Evolutionary conservation across 2,888 invertebrate genomes (phyloP).

Genomic region (Drosophila limbata): DNA sequence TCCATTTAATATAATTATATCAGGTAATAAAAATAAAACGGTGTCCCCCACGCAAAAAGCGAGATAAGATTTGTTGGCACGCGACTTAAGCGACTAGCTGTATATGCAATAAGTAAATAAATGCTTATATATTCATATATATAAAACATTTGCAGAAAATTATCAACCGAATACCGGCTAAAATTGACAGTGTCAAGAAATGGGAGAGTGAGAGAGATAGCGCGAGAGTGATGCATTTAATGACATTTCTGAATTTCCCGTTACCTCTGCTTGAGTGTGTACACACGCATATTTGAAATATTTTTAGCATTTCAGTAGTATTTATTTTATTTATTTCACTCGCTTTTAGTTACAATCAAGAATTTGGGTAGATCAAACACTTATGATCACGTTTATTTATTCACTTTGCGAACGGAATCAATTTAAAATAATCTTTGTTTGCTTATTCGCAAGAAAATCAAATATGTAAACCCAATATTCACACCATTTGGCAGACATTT

Average conservation of each 20-base stretch:
- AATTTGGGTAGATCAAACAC: not conserved
- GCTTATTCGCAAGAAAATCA: not conserved
- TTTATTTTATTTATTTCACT: not conserved
- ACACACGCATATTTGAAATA: not conserved
- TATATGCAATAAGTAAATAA: not conserved
- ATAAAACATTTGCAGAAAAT: slow-evolving; percentile 7
- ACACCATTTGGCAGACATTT: not conserved
- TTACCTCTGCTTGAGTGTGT: not conserved
- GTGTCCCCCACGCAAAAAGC: not conserved
- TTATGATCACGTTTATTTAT: not conserved
- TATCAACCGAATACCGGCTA: slow-evolving; percentile 17
- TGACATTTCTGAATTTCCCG: not conserved
- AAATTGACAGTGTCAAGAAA: not conserved
- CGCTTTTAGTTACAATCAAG: not conserved
- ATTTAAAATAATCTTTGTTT: slow-evolving; percentile 5
- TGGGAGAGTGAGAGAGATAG: not conserved
- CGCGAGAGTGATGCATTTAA: not conserved
- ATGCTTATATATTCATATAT: not conserved
- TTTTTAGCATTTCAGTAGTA: not conserved
- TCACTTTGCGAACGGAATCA: not conserved
- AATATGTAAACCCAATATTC: not conserved
- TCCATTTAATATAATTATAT: not conserved
- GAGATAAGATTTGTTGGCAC: slow-evolving; percentile 38
- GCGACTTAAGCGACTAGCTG: slow-evolving; percentile 16
- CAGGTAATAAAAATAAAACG: slow-evolving; percentile 10